These are phyloP conservation scores for Tympanuchus pallidicinctus DNA, from an alignment of 2,113 vertebrate species.

Conservation along the genomic window DNA sequence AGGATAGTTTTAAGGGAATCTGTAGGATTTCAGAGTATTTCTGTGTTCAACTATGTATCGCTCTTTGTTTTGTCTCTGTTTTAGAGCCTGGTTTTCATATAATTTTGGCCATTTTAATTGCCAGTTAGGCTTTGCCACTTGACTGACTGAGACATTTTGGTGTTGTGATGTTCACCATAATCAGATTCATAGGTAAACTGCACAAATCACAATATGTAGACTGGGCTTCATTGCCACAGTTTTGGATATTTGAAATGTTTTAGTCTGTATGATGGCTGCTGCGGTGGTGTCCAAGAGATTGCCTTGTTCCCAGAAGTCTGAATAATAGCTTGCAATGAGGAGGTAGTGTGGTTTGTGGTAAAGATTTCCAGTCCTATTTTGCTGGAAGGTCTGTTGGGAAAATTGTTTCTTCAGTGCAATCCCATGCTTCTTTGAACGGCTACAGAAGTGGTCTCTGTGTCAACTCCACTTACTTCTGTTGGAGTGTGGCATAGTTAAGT, in stretches of 20 bases:
- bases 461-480: neutral
- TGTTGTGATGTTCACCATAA: neutral
- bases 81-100: neutral
- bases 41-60: neutral
- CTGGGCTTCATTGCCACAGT: neutral
- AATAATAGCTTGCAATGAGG: neutral
- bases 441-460: neutral
- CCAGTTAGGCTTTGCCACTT: neutral
- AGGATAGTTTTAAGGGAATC: neutral
- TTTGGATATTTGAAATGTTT: neutral
- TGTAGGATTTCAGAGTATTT: neutral
- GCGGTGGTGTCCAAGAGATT: neutral
- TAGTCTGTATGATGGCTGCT: neutral
- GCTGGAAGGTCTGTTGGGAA: neutral
- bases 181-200: neutral
- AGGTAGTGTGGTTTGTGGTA: conserved; percentile 13
- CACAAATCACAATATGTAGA: fast-evolving
- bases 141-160: neutral
- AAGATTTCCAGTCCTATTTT: neutral
- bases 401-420: neutral
- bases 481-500: neutral
- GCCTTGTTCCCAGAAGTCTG: conserved; percentile 29
- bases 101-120: neutral
- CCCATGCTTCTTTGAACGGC: neutral
- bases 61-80: neutral